A percentile compares a stretch with the other conserved stretches of the same genome.
Conservation (phyloP, 1,140 invertebrate genomes). For the Drosophila aff. region DNA sequence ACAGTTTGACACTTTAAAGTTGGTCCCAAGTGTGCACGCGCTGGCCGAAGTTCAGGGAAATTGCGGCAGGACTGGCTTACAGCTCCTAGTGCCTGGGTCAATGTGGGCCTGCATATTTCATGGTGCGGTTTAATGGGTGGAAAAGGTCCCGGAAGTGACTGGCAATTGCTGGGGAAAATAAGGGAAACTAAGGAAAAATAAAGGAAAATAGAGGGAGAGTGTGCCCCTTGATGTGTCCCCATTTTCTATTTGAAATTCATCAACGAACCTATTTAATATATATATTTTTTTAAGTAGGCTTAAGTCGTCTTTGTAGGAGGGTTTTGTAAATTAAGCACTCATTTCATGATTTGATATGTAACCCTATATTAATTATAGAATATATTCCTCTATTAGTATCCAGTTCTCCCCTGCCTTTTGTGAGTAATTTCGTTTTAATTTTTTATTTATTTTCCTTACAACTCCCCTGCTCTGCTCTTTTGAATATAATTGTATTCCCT, state of each 20-base stretch:
- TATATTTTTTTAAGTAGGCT: not conserved
- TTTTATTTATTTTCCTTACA: not conserved
- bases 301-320: not conserved
- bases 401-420: not conserved
- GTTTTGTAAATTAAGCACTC: not conserved
- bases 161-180: not conserved
- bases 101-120: constrained; percentile 34
- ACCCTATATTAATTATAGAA: not conserved
- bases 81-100: constrained; percentile 7
- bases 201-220: not conserved
- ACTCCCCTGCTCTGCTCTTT: not conserved
- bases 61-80: constrained; percentile 2
- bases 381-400: not conserved
- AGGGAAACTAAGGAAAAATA: not conserved
- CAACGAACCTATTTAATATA: not conserved
- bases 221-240: not conserved
- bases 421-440: not conserved
- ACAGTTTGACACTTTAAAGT: constrained; percentile 55
- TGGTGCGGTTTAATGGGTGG: constrained; percentile 26
- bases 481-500: not conserved
- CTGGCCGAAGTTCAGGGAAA: constrained; percentile 9
- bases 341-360: no score
- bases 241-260: constrained; percentile 4
- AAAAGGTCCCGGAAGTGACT: constrained; percentile 35
- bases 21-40: not conserved